Percentiles rank a stretch among this genome's conserved stretches.
Evolutionary conservation across 2,113 vertebrate genomes (phyloP).

Genomic region (Piaya cayana): DNA sequence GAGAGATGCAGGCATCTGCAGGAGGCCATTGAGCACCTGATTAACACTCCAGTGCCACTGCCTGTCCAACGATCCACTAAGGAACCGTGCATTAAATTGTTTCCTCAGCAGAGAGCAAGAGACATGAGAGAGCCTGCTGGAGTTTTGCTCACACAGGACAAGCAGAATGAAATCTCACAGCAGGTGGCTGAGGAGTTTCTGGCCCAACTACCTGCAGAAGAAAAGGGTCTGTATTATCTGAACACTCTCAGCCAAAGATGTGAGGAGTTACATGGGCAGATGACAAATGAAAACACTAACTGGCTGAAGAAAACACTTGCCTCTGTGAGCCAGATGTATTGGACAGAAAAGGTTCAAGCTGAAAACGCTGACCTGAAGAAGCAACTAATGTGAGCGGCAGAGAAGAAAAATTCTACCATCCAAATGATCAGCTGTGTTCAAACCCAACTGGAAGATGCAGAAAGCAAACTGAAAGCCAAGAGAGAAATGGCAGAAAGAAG

Average conservation of each 20-base stretch:
- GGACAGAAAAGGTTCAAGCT: constrained; percentile 71
- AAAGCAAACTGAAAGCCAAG: constrained; percentile 82
- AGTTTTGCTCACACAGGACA: constrained; percentile 72
- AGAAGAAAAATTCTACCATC: constrained; percentile 78
- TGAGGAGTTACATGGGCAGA: constrained; percentile 81
- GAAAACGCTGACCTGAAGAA: constrained; percentile 81
- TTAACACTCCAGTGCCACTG: neutral
- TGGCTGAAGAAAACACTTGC: constrained; percentile 81
- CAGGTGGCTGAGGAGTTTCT: constrained; percentile 77
- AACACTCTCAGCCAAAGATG: constrained; percentile 75
- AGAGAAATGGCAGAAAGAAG: constrained; percentile 82
- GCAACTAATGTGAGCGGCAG: constrained; percentile 78
- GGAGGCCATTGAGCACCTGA: neutral
- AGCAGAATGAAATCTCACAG: constrained; percentile 81
- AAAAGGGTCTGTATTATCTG: constrained; percentile 52
- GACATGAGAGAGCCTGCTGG: too few relatives aligned
- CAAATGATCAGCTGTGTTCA: constrained; percentile 77
- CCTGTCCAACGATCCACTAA: neutral
- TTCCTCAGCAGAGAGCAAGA: neutral
- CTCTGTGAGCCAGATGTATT: constrained; percentile 75
- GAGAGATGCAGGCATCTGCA: neutral
- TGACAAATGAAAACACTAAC: constrained; percentile 76
- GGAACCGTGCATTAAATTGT: neutral
- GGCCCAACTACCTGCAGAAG: constrained; percentile 60
- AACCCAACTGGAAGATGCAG: constrained; percentile 83